Evolutionary conservation across 2,797 vertebrate genomes (phyloP).

Genomic region (Microhierax caerulescens): DNA sequence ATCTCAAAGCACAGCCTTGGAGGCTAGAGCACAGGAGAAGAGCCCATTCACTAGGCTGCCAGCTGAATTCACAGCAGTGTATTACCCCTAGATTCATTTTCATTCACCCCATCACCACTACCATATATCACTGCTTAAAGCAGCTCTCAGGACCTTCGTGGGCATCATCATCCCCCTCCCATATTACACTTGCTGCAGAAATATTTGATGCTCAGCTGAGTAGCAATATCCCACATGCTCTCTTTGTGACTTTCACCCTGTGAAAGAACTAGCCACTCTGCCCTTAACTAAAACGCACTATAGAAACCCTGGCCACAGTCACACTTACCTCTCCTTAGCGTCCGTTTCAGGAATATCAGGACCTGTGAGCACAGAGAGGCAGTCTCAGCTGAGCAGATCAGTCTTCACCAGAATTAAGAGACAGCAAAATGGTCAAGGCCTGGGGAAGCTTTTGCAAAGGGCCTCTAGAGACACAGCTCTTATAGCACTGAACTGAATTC

Average conservation of each 20-base stretch:
- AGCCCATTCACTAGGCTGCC: background rate
- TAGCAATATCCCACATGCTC: background rate
- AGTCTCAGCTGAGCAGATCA: background rate
- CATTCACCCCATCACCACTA: background rate
- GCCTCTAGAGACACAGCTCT: background rate
- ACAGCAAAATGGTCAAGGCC: background rate
- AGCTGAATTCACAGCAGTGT: background rate
- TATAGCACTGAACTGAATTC: background rate
- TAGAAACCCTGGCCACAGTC: background rate
- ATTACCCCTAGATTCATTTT: background rate
- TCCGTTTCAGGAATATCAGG: conserved; percentile 90
- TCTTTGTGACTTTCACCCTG: background rate
- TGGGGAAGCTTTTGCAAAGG: background rate
- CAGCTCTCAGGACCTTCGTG: background rate
- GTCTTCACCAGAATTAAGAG: background rate
- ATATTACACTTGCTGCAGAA: background rate
- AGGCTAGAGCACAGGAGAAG: background rate
- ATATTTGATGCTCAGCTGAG: background rate
- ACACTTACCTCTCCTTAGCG: conserved; percentile 87
- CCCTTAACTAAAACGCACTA: background rate
- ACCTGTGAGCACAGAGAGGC: conserved; percentile 79
- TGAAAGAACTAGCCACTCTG: background rate
- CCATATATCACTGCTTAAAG: background rate
- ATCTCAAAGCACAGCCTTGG: background rate
- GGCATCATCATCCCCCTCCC: background rate